phyloP scores from a whole-genome alignment of 2,888 invertebrate species.

The Machimus atricapillus region DNA sequence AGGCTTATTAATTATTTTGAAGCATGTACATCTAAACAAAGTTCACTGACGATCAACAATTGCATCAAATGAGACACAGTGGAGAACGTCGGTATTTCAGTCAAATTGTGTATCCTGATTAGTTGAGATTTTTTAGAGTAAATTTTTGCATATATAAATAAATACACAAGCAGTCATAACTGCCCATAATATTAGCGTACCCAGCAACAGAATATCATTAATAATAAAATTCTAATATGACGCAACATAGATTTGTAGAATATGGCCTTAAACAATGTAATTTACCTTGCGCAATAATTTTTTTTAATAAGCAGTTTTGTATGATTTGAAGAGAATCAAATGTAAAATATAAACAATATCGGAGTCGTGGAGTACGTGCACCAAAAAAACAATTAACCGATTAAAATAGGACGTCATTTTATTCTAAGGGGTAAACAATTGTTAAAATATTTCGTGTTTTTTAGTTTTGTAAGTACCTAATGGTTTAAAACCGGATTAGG shows the following conservation, averaged over 20 bases:
- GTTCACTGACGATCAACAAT: slow-evolving; percentile 4
- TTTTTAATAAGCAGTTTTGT: slow-evolving; percentile 16
- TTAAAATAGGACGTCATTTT: slow-evolving; percentile 33
- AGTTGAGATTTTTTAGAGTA: slow-evolving; percentile 35
- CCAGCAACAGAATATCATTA: slow-evolving; percentile 20
- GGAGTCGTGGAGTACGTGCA: slow-evolving; percentile 17
- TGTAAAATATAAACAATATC: slow-evolving; percentile 8
- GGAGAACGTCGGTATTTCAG: neutral
- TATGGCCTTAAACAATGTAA: slow-evolving; percentile 35
- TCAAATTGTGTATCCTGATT: slow-evolving; percentile 31
- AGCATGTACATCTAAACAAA: neutral
- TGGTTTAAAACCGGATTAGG: slow-evolving; percentile 30
- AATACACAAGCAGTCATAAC: slow-evolving; percentile 33
- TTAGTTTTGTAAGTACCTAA: slow-evolving; percentile 44
- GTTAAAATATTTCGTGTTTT: slow-evolving; percentile 39
- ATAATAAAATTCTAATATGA: slow-evolving; percentile 24
- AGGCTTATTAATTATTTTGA: slow-evolving; percentile 9
- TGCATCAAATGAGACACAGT: neutral
- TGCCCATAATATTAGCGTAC: slow-evolving; percentile 33
- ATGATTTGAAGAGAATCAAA: neutral
- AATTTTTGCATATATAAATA: slow-evolving; percentile 33
- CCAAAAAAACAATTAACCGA: slow-evolving; percentile 29
- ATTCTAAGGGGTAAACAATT: slow-evolving; percentile 33
- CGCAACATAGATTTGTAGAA: slow-evolving; percentile 29
- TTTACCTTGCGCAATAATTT: slow-evolving; percentile 22